Evolutionary conservation across 2,797 vertebrate species (phyloP).

Genomic region (Acanthopagrus latus): DNA sequence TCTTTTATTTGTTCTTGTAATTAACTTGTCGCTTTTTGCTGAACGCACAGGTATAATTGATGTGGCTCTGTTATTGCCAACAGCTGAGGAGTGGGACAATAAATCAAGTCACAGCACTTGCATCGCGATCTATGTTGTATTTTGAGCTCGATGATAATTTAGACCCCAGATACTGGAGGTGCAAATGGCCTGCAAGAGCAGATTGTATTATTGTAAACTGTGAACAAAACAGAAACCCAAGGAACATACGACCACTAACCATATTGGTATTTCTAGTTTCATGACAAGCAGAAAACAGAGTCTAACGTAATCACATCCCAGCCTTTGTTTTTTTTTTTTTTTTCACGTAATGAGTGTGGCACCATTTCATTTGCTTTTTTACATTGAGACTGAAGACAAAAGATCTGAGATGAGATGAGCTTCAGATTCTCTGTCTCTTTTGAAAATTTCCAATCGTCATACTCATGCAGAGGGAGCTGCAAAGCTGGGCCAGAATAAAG

Average conservation of each 20-base stretch:
- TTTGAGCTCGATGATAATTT: constrained; percentile 41
- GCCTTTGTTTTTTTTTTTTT: constrained; percentile 11
- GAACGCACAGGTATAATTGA: constrained; percentile 61
- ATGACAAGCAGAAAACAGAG: not conserved
- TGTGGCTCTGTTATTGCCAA: constrained; percentile 55
- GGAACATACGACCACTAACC: not conserved
- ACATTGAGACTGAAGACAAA: constrained; percentile 43
- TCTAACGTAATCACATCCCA: not conserved
- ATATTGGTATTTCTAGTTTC: not conserved
- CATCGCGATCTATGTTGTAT: constrained; percentile 33
- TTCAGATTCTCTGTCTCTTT: constrained; percentile 30
- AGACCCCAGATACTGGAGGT: constrained; percentile 13
- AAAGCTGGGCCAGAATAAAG: constrained; percentile 22
- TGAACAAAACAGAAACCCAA: not conserved
- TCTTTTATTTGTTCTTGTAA: constrained; percentile 58
- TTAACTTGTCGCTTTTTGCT: constrained; percentile 62
- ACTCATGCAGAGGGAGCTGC: constrained; percentile 11
- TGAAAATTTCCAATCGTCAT: constrained; percentile 51
- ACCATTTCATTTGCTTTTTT: constrained; percentile 14
- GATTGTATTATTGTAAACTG: constrained; percentile 5
- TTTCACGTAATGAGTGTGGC: not conserved
- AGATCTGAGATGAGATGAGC: constrained; percentile 56
- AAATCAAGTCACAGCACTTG: constrained; percentile 69
- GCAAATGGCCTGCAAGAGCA: constrained; percentile 25
- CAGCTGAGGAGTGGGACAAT: constrained; percentile 53